A percentile compares a stretch with the other conserved stretches of the same genome.
These are phyloP conservation scores for Eulithis testata DNA, from an alignment of 2,888 invertebrate genomes.

Conservation along the genomic window DNA sequence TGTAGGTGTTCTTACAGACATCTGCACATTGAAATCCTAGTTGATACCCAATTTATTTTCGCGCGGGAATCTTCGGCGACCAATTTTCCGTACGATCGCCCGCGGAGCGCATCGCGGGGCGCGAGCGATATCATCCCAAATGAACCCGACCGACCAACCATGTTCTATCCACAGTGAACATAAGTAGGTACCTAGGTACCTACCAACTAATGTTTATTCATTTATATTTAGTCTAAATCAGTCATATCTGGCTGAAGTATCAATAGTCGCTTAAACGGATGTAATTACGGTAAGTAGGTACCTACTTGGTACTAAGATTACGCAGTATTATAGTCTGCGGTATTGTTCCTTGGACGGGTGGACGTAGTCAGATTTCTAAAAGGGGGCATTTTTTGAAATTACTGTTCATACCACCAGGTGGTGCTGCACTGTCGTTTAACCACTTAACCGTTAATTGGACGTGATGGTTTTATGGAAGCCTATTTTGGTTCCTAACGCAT, in stretches of 20 bases:
- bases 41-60: conserved; percentile 60
- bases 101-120: conserved; percentile 57
- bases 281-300: too few species aligned
- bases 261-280: too few species aligned
- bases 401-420: too few species aligned
- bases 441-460: too few species aligned
- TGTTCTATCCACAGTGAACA: conserved; percentile 57
- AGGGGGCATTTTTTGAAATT: not conserved
- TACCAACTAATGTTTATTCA: too few species aligned
- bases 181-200: conserved; percentile 27
- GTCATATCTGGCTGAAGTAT: too few species aligned
- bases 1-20: not conserved
- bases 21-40: conserved; percentile 23
- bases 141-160: conserved; percentile 44
- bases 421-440: too few species aligned
- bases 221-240: too few species aligned
- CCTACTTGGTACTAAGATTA: too few species aligned
- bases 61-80: conserved; percentile 54
- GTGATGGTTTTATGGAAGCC: too few species aligned
- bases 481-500: too few species aligned
- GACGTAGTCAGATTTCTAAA: not conserved
- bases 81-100: conserved; percentile 80
- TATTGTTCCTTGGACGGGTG: not conserved
- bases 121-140: conserved; percentile 63
- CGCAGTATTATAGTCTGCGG: too few species aligned